phyloP scores from a whole-genome alignment of 2,888 invertebrate species.

The Tetragonula carbonaria region DNA sequence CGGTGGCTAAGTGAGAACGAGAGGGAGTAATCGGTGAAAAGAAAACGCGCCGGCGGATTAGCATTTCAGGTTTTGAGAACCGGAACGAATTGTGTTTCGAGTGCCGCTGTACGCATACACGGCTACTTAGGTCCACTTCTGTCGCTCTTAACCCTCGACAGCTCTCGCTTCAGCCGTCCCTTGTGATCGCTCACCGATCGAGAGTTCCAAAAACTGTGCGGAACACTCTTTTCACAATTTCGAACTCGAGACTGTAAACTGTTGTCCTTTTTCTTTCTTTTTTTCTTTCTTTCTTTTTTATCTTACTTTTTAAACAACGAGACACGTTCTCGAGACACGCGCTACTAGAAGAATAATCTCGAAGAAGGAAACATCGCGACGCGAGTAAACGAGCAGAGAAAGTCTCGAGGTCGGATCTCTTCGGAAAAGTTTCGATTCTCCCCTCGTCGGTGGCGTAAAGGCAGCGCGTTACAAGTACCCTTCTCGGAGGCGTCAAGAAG shows the following conservation, averaged over 20 bases:
- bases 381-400: background rate
- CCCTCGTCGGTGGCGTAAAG: slow-evolving; percentile 23
- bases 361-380: background rate
- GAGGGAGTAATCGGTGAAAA: slow-evolving; percentile 56
- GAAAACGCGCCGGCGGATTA: slow-evolving; percentile 74
- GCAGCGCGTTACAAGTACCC: slow-evolving; percentile 55
- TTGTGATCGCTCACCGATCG: slow-evolving; percentile 4
- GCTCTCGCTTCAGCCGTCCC: slow-evolving; percentile 35
- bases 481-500: slow-evolving; percentile 65
- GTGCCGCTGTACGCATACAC: slow-evolving; percentile 56
- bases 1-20: slow-evolving; percentile 23
- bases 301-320: background rate
- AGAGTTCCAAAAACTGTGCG: background rate
- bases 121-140: slow-evolving; percentile 55
- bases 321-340: no score
- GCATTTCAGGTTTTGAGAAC: slow-evolving; percentile 71
- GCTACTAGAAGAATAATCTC: background rate
- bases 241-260: background rate
- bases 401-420: slow-evolving; percentile 22
- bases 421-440: slow-evolving; percentile 56
- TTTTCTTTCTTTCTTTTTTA: background rate
- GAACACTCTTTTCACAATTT: background rate
- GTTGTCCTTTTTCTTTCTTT: background rate
- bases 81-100: slow-evolving; percentile 75
- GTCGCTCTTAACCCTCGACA: slow-evolving; percentile 37